Conservation (phyloP, 1,140 invertebrate genomes). For the Anastrepha ludens region DNA sequence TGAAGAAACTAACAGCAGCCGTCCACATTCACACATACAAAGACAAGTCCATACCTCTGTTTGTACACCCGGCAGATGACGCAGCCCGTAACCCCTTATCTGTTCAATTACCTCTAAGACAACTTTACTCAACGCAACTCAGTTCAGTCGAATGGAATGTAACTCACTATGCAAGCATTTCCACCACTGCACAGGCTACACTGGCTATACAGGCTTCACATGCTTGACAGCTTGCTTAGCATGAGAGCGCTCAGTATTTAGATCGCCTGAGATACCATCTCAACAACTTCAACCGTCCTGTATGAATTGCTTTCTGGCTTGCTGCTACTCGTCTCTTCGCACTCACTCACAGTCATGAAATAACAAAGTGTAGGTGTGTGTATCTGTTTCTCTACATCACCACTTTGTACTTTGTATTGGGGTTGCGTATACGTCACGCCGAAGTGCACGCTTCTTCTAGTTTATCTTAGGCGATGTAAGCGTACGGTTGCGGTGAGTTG, state of each 20-base stretch:
- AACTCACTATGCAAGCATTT: background rate
- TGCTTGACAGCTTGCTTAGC: background rate
- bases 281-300: background rate
- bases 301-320: background rate
- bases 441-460: constrained; percentile 66
- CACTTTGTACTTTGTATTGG: constrained; percentile 44
- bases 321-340: background rate
- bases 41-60: background rate
- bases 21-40: background rate
- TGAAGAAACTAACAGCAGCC: background rate
- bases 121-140: background rate
- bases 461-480: constrained; percentile 72
- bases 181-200: background rate
- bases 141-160: background rate
- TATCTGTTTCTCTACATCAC: constrained; percentile 58
- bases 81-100: background rate
- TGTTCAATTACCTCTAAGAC: background rate
- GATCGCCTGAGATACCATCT: background rate
- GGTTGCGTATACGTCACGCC: constrained; percentile 40
- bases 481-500: constrained; percentile 64
- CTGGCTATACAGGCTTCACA: no score
- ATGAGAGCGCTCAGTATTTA: constrained; percentile 21
- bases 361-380: constrained; percentile 18
- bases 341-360: background rate
- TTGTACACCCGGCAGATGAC: background rate